Base-by-base conservation (phyloP, 2,113 vertebrate genomes). In the Sinocyclocheilus maitianheensis region DNA sequence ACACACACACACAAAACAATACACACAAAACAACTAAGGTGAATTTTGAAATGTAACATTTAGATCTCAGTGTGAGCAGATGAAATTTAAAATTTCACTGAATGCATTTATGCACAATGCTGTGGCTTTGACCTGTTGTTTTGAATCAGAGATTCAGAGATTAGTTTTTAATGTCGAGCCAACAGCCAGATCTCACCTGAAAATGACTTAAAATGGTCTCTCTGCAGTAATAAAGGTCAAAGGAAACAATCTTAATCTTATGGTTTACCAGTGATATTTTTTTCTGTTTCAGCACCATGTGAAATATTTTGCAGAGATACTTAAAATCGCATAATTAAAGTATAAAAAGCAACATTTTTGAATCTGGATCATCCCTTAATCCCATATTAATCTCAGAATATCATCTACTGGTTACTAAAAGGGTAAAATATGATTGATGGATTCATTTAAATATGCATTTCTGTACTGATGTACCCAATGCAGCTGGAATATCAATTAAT, bases 21-120 rank as follows among this genome's bases (percentile, higher is more conserved):
- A 63, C 30, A 86, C 77, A 86, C 48, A 69, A 74, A 83, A 69
- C n/a, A 48, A 34, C 46, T 30, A 83, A 26, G 40, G 79, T 48
- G 62, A 48, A 48, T 81, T 81, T 65, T 48, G n/a, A 48, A 65
- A 65, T 48, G 77, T 48, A 48, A 48, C 10, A 43, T 34, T 71
- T 10, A 75, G 40, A 24, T 46, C 40, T 43, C 20, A 20, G n/a
- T 74, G 34, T 72, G 20, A 43, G 37, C 9, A 71, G 67, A 71
- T 58, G 20, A 60, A 60, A 22, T 72, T 43, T 74, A 5, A 72
- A 74, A 40, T 43, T 10, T 74, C 69, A 72, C 37, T 22, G 24
- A 22, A 60, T 22, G 9, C 43, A 46, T 46, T 46, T 46, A 46
- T 10, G 9, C 55, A 22, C 20, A 60, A 60, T n/a, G 4, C n/a